These are phyloP conservation scores for Drosophila seguyi DNA, from an alignment of 1,140 invertebrate species.

Conservation along the genomic window DNA sequence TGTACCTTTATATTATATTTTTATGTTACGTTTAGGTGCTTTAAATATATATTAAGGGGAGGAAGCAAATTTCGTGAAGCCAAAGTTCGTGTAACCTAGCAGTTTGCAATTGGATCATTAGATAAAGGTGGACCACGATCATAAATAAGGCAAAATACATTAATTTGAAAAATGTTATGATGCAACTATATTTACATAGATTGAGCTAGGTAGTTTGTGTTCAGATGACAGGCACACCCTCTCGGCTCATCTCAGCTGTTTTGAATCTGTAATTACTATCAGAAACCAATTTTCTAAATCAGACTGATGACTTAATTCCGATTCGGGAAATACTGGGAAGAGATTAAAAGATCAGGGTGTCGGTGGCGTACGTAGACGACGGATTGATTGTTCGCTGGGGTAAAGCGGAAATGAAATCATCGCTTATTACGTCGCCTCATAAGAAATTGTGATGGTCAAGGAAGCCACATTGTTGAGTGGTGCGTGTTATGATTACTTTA, in stretches of 20 bases:
- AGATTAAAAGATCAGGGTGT: conserved; percentile 40
- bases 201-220: neutral
- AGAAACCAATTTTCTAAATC: conserved; percentile 45
- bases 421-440: conserved; percentile 23
- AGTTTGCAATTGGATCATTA: neutral
- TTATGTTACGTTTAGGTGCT: too few relatives aligned
- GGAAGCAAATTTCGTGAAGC: neutral
- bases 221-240: neutral
- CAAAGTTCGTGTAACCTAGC: neutral
- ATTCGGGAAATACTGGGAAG: conserved; percentile 27
- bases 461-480: conserved; percentile 8
- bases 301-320: conserved; percentile 46
- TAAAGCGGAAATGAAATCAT: conserved; percentile 48
- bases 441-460: conserved; percentile 43
- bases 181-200: neutral
- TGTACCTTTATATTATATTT: too few relatives aligned
- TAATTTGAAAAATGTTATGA: neutral
- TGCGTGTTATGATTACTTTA: conserved; percentile 70
- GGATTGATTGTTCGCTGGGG: conserved; percentile 45
- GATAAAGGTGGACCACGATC: neutral
- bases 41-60: too few relatives aligned
- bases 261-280: conserved; percentile 9
- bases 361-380: conserved; percentile 3
- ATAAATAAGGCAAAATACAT: neutral
- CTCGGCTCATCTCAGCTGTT: conserved; percentile 5